phyloP scores from a whole-genome alignment of 2,888 invertebrate species.

The Branchellion lobata region DNA sequence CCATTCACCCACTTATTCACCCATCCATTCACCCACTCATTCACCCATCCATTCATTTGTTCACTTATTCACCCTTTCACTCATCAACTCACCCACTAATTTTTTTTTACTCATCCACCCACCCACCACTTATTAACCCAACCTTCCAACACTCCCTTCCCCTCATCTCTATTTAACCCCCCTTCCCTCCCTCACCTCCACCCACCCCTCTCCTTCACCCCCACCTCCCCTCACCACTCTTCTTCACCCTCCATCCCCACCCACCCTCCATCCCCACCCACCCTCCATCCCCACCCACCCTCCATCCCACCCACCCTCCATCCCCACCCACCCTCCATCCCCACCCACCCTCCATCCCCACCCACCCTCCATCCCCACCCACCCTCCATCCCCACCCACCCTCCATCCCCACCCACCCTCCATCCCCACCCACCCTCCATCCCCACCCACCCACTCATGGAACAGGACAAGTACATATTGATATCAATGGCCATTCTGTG shows the following conservation, averaged over 20 bases:
- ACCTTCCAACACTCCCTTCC: too few species aligned
- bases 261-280: slow-evolving; percentile 53
- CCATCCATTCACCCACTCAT: too few species aligned
- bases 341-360: slow-evolving; percentile 48
- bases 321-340: slow-evolving; percentile 54
- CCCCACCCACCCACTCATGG: slow-evolving; percentile 35
- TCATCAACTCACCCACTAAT: too few species aligned
- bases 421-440: not conserved
- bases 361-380: not conserved
- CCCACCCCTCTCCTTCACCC: too few species aligned
- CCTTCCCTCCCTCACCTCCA: too few species aligned
- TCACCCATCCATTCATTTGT: too few species aligned
- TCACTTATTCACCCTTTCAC: too few species aligned
- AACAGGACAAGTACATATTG: slow-evolving; percentile 54
- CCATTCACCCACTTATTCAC: too few species aligned
- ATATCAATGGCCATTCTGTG: slow-evolving; percentile 54
- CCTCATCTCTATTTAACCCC: too few species aligned
- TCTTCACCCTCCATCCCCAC: slow-evolving; percentile 55
- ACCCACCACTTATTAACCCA: too few species aligned
- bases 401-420: not conserved
- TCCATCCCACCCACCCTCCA: slow-evolving; percentile 55
- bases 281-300: slow-evolving; percentile 55
- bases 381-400: not conserved
- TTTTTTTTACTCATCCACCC: too few species aligned
- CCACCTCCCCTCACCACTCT: too few species aligned